Conservation (phyloP, 2,113 vertebrate species). For the Symphodus melops region DNA sequence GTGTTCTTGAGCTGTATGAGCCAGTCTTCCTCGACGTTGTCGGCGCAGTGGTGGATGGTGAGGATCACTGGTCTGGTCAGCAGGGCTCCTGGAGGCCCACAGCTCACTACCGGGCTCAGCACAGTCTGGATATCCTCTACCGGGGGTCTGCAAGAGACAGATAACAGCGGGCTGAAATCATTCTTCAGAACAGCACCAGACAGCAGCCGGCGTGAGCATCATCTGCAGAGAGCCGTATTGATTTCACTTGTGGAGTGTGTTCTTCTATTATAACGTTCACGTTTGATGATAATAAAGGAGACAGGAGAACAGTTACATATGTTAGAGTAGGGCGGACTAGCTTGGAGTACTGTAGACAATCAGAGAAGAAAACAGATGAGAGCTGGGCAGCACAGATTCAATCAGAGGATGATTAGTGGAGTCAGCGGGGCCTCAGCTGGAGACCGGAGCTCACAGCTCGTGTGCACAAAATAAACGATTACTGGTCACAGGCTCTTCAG, state of each 20-base stretch:
- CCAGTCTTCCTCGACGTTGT: conserved; percentile 91
- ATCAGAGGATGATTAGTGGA: conserved; percentile 43
- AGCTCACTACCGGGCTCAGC: conserved; percentile 93
- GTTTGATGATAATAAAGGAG: conserved; percentile 3
- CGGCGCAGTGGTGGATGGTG: conserved; percentile 93
- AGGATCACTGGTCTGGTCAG: conserved; percentile 91
- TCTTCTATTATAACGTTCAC: conserved; percentile 11
- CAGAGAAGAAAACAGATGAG: conserved; percentile 30
- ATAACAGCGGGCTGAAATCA: conserved; percentile 44
- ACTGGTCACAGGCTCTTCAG: conserved; percentile 6
- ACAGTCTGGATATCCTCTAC: conserved; percentile 92
- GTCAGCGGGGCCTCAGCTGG: conserved; percentile 47
- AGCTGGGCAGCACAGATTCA: conserved; percentile 33
- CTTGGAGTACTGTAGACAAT: not conserved
- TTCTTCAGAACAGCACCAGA: conserved; percentile 2
- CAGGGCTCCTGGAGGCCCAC: conserved; percentile 91
- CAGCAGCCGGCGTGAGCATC: conserved; percentile 1
- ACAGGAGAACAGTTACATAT: not conserved
- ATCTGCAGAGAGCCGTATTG: conserved; percentile 10
- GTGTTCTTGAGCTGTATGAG: conserved; percentile 93
- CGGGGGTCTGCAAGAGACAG: conserved; percentile 83
- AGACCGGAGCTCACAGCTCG: conserved; percentile 40
- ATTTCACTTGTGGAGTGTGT: not conserved
- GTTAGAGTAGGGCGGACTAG: not conserved
- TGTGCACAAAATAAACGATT: conserved; percentile 41